These are phyloP conservation scores for Choloepus hoffmanni DNA, from an alignment of 2,113 vertebrate genomes.

Conservation along the genomic window DNA sequence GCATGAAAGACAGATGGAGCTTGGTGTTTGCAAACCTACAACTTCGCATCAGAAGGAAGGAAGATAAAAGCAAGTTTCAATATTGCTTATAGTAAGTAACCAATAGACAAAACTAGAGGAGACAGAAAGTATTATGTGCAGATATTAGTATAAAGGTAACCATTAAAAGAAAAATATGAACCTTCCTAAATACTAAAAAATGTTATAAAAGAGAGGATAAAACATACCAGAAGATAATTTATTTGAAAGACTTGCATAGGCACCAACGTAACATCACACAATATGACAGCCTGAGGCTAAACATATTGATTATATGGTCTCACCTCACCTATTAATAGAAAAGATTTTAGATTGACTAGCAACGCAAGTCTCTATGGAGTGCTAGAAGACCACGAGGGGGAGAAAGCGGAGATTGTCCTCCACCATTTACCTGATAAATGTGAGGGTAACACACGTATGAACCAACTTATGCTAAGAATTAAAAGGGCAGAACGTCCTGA, in stretches of 20 bases:
- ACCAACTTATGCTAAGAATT: neutral
- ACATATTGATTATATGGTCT: neutral
- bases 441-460: too few relatives aligned
- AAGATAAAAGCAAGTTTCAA: neutral
- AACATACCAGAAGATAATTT: neutral
- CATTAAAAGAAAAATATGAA: neutral
- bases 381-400: neutral
- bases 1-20: neutral
- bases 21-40: neutral
- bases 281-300: neutral
- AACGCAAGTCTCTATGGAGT: neutral
- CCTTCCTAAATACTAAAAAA: neutral
- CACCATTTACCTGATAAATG: too few relatives aligned
- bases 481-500: neutral
- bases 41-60: neutral
- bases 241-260: neutral
- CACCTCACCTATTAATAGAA: conserved; percentile 46
- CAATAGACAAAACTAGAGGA: neutral
- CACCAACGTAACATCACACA: conserved; percentile 5
- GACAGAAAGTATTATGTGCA: neutral
- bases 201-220: neutral
- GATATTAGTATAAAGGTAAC: neutral
- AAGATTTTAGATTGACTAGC: neutral
- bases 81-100: neutral
- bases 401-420: too few relatives aligned